Evolutionary conservation across 2,797 vertebrate species (phyloP), one percentile per base, ranked within the genome.

Genomic region (Harpagifer antarcticus): DNA sequence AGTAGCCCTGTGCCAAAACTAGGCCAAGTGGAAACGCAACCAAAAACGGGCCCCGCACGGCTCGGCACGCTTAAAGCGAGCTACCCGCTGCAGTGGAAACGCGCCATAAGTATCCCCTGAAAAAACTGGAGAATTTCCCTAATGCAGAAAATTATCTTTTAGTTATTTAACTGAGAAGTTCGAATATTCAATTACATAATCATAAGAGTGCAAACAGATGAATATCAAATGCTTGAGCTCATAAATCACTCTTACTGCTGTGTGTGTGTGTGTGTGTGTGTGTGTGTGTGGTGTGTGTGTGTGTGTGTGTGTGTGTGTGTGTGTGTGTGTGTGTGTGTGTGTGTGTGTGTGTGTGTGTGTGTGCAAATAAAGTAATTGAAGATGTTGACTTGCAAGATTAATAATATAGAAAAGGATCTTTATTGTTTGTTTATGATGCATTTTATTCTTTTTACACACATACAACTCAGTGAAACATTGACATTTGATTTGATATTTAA

Each of bases 401-500:
- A 13, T 9, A 17, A 37, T 23, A 4, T 14, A 20, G 72, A 49
- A 57, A 19, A 37, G 37, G 33, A 60, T 64, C 2, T 64, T 27
- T 44, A 20, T 0, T 19, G 13, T 12, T 23, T 56, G 20, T 56
- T 75, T 75, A 76, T 43, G 40, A 67, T 4, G 3, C 6, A 53
- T 82, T 77, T 78, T 43, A 76, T 1, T 16, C 65, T 82, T 37
- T 9, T 74, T 42, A 42, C 19, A 33, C 37, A 88, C 82, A 69
- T 65, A 64, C 37, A 79, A 77, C 33, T 64, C 59, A 76, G 33
- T 68, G 20, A 64, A 72, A 67, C 48, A 27, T 78, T 74, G 42
- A 14, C 0, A 76, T 78, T 85, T 81, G 79, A 89, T 90, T 90
- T 79, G 37, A 33, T 68, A 61, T 85, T 90, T 82, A 78, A 83